Evolutionary conservation across 2,113 vertebrate species (phyloP).

Genomic region (Grantiella picta): DNA sequence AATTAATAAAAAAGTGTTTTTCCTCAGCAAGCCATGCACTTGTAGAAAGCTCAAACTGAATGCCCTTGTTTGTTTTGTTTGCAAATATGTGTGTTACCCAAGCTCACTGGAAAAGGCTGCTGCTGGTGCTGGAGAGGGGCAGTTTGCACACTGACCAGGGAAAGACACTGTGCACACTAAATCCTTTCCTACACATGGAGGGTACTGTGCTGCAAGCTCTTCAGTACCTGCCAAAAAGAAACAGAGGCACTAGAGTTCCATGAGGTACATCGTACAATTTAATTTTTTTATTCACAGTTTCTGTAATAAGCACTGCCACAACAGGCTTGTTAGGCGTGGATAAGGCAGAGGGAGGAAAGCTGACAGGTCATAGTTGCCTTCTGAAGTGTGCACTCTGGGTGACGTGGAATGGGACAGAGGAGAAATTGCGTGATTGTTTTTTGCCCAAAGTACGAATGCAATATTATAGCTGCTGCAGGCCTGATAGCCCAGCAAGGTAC

Average conservation of each 20-base stretch:
- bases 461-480: not conserved
- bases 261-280: not conserved
- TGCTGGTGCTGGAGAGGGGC: not conserved
- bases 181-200: fast-evolving
- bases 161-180: fast-evolving
- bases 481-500: not conserved
- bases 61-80: not conserved
- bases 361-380: not conserved
- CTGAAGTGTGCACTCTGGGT: not conserved
- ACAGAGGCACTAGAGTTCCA: not conserved
- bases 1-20: not conserved
- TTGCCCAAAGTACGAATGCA: fast-evolving
- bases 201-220: not conserved
- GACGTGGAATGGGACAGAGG: not conserved
- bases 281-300: not conserved
- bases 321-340: not conserved
- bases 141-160: not conserved
- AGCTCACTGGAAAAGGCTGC: not conserved
- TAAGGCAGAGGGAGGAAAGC: not conserved
- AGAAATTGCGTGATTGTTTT: not conserved
- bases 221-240: not conserved
- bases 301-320: fast-evolving
- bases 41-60: not conserved
- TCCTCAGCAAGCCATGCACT: not conserved
- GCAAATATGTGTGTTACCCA: not conserved